A percentile compares a stretch with the other conserved stretches of the same genome.
These are phyloP conservation scores for Amphiura filiformis DNA, from an alignment of 35 echinoderm and acorn worm species.

Conservation along the genomic window DNA sequence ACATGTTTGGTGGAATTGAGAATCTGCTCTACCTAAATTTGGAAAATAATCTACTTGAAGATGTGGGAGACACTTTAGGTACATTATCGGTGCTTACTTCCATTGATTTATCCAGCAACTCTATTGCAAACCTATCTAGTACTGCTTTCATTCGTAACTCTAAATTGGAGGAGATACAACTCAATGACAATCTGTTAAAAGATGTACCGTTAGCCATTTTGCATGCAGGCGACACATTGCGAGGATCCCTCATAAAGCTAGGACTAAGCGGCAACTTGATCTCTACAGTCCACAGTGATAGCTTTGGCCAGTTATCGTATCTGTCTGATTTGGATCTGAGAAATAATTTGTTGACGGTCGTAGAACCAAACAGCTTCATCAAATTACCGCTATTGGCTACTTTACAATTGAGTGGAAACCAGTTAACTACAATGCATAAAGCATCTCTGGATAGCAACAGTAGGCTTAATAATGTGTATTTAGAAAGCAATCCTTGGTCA, in stretches of 20 bases:
- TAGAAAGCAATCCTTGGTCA: not conserved
- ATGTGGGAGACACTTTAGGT: not conserved
- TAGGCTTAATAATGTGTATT: not conserved
- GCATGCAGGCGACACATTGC: not conserved
- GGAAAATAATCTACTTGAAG: not conserved
- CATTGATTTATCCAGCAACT: not conserved
- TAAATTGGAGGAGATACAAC: not conserved
- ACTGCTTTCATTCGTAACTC: not conserved
- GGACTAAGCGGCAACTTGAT: slow-evolving; percentile 1
- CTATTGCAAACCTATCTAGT: not conserved
- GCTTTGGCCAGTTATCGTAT: not conserved
- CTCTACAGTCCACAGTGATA: not conserved
- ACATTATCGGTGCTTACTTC: not conserved
- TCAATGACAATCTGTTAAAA: not conserved
- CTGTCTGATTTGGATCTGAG: slow-evolving; percentile 8
- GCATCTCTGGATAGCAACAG: not conserved
- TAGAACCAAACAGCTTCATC: not conserved
- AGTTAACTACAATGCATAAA: not conserved
- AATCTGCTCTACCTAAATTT: not conserved
- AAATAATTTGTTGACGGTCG: not conserved
- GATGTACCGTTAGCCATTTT: not conserved
- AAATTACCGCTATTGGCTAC: not conserved
- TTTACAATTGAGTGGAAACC: not conserved
- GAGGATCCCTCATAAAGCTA: not conserved
- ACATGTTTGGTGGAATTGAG: not conserved